These are phyloP conservation scores for Pandemis corylana DNA, from an alignment of 2,888 invertebrate genomes.

Conservation along the genomic window DNA sequence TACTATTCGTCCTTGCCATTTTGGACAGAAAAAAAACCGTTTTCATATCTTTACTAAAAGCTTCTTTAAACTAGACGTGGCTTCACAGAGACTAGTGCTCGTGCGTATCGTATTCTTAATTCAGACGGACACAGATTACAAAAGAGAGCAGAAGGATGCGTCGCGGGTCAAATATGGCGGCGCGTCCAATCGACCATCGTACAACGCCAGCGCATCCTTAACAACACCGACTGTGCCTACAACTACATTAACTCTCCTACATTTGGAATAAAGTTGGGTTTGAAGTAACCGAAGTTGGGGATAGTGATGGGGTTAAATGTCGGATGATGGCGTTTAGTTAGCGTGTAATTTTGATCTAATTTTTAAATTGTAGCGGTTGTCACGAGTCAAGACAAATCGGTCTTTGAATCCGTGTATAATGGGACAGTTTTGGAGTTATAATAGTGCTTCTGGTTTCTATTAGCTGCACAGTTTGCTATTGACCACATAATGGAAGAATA, in stretches of 20 bases:
- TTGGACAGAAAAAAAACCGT: no score
- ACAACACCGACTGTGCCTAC: conserved; percentile 10
- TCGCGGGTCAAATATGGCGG: conserved; percentile 44
- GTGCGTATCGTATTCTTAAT: neutral
- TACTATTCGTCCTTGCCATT: no score
- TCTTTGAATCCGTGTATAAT: conserved; percentile 20
- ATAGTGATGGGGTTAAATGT: conserved; percentile 53
- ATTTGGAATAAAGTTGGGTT: conserved; percentile 20
- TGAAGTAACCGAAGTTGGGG: neutral
- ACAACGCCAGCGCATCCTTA: conserved; percentile 39
- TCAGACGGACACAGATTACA: conserved; percentile 1
- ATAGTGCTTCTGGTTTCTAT: neutral
- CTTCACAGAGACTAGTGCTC: neutral
- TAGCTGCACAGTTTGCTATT: no score
- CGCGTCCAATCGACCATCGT: conserved; percentile 44
- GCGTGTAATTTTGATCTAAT: conserved; percentile 47
- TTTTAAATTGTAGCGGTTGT: conserved; percentile 39
- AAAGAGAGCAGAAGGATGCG: conserved; percentile 20
- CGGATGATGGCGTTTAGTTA: conserved; percentile 48
- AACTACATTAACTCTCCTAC: conserved; percentile 2
- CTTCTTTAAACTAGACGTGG: no score
- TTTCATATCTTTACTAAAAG: no score
- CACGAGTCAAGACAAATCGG: conserved; percentile 27
- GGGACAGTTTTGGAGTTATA: conserved; percentile 17
- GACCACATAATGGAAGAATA: no score